These are phyloP conservation scores for Papilio polyxenes DNA, from an alignment of 1,140 invertebrate genomes.

Conservation along the genomic window DNA sequence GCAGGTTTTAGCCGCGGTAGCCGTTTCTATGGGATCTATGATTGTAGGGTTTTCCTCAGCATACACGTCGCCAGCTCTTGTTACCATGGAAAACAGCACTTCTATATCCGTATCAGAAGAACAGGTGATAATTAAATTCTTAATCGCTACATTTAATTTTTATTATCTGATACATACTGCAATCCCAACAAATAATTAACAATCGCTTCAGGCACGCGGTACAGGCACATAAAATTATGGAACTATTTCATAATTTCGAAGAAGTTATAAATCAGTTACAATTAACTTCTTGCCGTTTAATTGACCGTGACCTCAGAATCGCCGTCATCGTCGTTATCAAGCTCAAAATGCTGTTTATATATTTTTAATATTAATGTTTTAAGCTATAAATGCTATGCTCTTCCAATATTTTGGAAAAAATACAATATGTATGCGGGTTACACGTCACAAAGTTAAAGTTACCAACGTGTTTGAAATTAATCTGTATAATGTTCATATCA, in stretches of 20 bases:
- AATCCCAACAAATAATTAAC: not conserved
- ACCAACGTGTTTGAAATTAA: slow-evolving; percentile 34
- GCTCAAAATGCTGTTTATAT: not conserved
- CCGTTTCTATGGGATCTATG: slow-evolving; percentile 92
- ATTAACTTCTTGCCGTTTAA: slow-evolving; percentile 1
- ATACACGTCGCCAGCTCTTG: slow-evolving; percentile 91
- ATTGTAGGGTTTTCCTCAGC: slow-evolving; percentile 92
- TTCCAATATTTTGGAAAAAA: not conserved
- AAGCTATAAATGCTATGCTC: not conserved
- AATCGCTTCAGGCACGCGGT: not conserved
- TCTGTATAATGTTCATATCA: slow-evolving; percentile 19
- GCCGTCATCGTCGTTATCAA: not conserved
- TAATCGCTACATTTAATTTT: not conserved
- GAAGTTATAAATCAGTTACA: slow-evolving; percentile 11
- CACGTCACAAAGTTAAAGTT: not conserved
- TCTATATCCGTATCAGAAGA: slow-evolving; percentile 81
- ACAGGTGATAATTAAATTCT: slow-evolving; percentile 80
- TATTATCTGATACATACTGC: not conserved
- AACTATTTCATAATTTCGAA: not conserved
- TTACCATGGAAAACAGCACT: slow-evolving; percentile 84
- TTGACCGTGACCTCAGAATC: slow-evolving; percentile 4
- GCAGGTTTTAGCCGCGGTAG: slow-evolving; percentile 90
- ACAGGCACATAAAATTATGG: not conserved
- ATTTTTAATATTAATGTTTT: not conserved
- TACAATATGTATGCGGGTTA: too few species aligned